Conservation (phyloP, 2,888 invertebrate genomes). For the Therioaphis trifolii region DNA sequence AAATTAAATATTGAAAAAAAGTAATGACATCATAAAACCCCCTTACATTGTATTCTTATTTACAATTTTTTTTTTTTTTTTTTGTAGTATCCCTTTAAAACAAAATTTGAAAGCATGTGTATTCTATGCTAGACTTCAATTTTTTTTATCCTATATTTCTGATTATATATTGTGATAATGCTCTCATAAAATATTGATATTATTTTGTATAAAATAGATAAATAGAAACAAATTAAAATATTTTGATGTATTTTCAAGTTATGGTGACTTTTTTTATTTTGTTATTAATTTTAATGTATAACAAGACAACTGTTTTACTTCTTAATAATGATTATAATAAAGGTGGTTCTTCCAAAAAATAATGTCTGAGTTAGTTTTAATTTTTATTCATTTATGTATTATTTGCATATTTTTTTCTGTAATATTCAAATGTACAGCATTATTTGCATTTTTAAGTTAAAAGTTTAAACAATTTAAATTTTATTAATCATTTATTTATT, state of each 20-base stretch:
- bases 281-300: slow-evolving; percentile 9
- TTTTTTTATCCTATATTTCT: slow-evolving; percentile 40
- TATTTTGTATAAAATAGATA: slow-evolving; percentile 42
- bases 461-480: neutral
- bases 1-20: slow-evolving; percentile 12
- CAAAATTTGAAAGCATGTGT: slow-evolving; percentile 45
- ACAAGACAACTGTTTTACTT: slow-evolving; percentile 10
- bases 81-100: slow-evolving; percentile 44
- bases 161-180: slow-evolving; percentile 60
- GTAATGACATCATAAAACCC: slow-evolving; percentile 1
- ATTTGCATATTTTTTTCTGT: neutral
- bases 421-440: neutral
- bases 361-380: slow-evolving; percentile 8
- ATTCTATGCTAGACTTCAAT: slow-evolving; percentile 37
- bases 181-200: slow-evolving; percentile 38
- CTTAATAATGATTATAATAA: slow-evolving; percentile 13
- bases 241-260: slow-evolving; percentile 22
- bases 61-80: slow-evolving; percentile 51
- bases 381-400: neutral
- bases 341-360: slow-evolving; percentile 38
- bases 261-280: slow-evolving; percentile 27
- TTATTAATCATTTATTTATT: neutral
- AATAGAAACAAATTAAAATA: slow-evolving; percentile 49
- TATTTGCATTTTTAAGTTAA: slow-evolving; percentile 19
- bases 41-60: slow-evolving; percentile 44